A percentile compares a stretch with the other conserved stretches of the same genome.
Conservation (phyloP, 2,113 vertebrate genomes). For the Macroglossus sobrinus region DNA sequence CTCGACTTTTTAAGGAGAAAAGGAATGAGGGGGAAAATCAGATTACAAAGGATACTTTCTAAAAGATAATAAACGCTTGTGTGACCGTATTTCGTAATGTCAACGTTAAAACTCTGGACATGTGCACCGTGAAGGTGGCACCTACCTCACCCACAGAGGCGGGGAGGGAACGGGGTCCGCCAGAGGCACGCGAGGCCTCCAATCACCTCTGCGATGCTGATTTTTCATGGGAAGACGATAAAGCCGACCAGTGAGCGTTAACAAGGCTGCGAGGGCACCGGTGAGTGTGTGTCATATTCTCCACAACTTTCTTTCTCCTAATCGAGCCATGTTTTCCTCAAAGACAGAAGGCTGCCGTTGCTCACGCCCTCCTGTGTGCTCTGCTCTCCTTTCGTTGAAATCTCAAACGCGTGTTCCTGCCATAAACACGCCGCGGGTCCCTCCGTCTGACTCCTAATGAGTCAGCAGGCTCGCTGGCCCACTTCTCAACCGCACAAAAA, state of each 20-base stretch:
- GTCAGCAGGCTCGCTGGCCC: neutral
- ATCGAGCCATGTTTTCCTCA: neutral
- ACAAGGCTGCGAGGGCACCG: too few species aligned
- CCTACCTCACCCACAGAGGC: neutral
- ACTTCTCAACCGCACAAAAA: neutral
- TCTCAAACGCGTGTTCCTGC: neutral
- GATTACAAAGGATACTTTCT: neutral
- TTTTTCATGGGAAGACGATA: neutral
- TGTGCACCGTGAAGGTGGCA: fast-evolving
- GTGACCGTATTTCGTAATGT: neutral
- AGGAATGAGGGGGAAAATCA: neutral
- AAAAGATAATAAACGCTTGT: neutral
- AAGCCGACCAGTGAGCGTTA: neutral
- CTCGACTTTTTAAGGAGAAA: neutral
- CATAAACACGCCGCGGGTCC: neutral
- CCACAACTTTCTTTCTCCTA: neutral
- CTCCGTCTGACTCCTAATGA: neutral
- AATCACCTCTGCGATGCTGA: fast-evolving
- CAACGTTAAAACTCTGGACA: neutral
- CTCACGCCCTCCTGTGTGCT: neutral
- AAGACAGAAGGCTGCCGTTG: neutral
- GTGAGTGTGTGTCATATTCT: neutral
- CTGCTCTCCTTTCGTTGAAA: neutral
- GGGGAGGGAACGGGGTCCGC: too few species aligned
- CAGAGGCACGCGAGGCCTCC: fast-evolving